Conservation (phyloP, 2,888 invertebrate species). For the Nipponacmea schrenckii region DNA sequence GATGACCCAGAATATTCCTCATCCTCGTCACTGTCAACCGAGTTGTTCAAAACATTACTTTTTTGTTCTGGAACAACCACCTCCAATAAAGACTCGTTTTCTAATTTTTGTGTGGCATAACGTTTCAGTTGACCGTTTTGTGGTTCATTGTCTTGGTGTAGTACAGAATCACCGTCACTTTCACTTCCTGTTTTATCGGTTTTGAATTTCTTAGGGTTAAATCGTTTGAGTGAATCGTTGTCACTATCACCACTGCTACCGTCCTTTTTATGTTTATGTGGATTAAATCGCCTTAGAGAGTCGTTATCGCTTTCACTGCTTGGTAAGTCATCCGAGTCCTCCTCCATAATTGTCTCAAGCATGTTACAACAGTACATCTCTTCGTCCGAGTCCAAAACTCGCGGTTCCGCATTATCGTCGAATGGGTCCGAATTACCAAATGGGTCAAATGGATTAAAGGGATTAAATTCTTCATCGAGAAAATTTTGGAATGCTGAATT, state of each 20-base stretch:
- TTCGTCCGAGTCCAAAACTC: conserved; percentile 45
- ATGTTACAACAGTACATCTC: conserved; percentile 40
- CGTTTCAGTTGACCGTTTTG: background rate
- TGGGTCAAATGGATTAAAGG: background rate
- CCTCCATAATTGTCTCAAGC: conserved; percentile 59
- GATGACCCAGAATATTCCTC: background rate
- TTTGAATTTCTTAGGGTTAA: background rate
- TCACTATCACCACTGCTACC: conserved; percentile 10
- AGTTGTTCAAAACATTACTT: conserved; percentile 10
- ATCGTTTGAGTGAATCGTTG: conserved; percentile 18
- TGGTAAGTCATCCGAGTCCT: conserved; percentile 47
- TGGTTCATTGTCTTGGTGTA: background rate
- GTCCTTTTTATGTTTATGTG: background rate
- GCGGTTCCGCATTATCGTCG: conserved; percentile 34
- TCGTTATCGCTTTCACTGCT: conserved; percentile 33
- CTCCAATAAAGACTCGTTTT: background rate
- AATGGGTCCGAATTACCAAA: conserved; percentile 13
- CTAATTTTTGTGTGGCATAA: background rate
- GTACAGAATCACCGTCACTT: conserved; percentile 25
- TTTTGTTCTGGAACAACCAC: conserved; percentile 10
- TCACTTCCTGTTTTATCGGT: background rate
- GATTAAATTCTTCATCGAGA: background rate
- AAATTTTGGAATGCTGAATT: background rate
- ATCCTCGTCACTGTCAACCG: background rate
- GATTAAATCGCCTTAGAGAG: conserved; percentile 15